Evolutionary conservation across 2,797 vertebrate genomes (phyloP).

Genomic region (Graptemys geographica): DNA sequence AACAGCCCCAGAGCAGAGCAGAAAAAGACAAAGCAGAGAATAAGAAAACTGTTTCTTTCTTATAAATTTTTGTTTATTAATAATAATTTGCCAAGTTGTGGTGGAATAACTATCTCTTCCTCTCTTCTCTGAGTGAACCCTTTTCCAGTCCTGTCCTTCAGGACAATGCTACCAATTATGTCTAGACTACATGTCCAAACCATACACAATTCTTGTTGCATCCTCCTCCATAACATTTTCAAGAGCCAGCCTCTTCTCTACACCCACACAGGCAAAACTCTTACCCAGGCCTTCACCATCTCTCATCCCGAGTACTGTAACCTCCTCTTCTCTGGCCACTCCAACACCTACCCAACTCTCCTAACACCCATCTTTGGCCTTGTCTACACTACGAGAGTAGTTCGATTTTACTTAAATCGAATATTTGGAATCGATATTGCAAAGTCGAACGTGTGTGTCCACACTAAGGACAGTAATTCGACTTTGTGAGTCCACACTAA

Average conservation of each 20-base stretch:
- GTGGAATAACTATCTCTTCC: not conserved
- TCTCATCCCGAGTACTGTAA: not conserved
- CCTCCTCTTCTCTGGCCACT: not conserved
- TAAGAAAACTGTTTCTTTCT: not conserved
- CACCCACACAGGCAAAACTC: not conserved
- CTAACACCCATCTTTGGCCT: not conserved
- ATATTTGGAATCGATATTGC: no score
- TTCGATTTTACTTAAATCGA: no score
- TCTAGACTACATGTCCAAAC: not conserved
- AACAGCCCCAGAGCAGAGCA: not conserved
- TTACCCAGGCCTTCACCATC: not conserved
- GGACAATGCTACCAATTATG: not conserved
- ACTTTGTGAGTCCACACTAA: no score
- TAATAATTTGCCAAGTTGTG: not conserved
- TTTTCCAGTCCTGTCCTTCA: rapidly evolving
- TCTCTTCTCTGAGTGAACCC: rapidly evolving
- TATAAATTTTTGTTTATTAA: not conserved
- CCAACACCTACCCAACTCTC: not conserved
- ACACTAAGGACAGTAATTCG: no score
- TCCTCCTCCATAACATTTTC: not conserved
- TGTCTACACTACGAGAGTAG: no score
- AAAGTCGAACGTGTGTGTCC: no score
- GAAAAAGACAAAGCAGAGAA: not conserved
- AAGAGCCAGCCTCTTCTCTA: not conserved
- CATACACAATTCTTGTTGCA: not conserved